Conservation (phyloP, 1,140 invertebrate species). For the Schlechtendalia chinensis region DNA sequence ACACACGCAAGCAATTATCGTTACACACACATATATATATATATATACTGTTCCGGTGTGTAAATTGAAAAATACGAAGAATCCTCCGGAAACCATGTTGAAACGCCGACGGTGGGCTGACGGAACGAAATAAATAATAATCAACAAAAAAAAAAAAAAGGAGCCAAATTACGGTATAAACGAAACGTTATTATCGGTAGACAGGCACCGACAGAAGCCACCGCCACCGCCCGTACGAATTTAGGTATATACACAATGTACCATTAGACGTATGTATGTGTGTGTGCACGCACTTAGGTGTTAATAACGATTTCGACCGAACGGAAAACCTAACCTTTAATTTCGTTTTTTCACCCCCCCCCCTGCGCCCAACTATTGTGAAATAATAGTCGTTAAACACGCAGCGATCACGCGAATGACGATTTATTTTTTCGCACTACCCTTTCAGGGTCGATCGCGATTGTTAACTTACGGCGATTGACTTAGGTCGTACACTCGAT, state of each 20-base stretch:
- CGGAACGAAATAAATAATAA: neutral
- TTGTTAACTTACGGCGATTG: no score
- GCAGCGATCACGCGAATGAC: neutral
- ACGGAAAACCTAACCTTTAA: slow-evolving; percentile 37
- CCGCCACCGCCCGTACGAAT: neutral
- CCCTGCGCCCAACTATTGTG: no score
- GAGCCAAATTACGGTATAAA: slow-evolving; percentile 22
- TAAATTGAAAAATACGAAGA: slow-evolving; percentile 36
- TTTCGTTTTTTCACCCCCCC: neutral
- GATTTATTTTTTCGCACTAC: neutral
- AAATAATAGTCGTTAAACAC: slow-evolving; percentile 43
- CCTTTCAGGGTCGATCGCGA: no score
- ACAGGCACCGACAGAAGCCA: slow-evolving; percentile 16
- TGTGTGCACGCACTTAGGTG: slow-evolving; percentile 1
- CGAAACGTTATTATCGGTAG: slow-evolving; percentile 15
- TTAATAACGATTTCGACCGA: slow-evolving; percentile 34
- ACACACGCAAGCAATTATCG: neutral
- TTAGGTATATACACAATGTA: neutral
- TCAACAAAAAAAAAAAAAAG: neutral
- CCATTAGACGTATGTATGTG: neutral
- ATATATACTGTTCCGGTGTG: slow-evolving; percentile 19
- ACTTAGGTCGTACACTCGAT: no score
- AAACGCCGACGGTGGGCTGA: slow-evolving; percentile 13
- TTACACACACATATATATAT: no score
- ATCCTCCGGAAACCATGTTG: slow-evolving; percentile 27